Conservation (phyloP, 2,888 invertebrate species). For the Sinopyrophorus schimmeli region DNA sequence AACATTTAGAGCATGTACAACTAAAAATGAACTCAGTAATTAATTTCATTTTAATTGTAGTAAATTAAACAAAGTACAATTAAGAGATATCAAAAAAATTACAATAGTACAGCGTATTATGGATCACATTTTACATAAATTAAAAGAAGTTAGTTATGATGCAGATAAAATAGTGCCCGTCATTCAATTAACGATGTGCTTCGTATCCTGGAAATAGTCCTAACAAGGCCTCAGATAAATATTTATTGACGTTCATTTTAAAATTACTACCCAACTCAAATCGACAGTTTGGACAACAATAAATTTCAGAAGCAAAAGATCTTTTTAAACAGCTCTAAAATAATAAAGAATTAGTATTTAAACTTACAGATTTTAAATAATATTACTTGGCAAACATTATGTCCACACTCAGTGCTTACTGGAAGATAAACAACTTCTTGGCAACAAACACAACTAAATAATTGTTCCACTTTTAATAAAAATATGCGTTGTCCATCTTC, state of each 20-base stretch:
- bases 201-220: conserved; percentile 71
- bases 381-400: conserved; percentile 73
- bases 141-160: no score
- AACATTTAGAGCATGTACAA: no score
- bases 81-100: no score
- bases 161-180: no score
- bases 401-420: conserved; percentile 72
- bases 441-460: conserved; percentile 80
- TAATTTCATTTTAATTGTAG: no score
- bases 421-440: conserved; percentile 72
- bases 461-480: conserved; percentile 64
- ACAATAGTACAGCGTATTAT: no score
- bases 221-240: conserved; percentile 61
- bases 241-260: conserved; percentile 60
- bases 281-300: conserved; percentile 72
- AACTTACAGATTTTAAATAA: neutral
- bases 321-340: conserved; percentile 66
- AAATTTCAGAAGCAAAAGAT: conserved; percentile 66
- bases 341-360: conserved; percentile 28
- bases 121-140: no score
- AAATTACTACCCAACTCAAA: conserved; percentile 62
- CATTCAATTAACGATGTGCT: conserved; percentile 37
- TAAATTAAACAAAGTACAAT: no score
- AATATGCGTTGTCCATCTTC: conserved; percentile 64
- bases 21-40: no score